phyloP scores from a whole-genome alignment of 2,888 invertebrate genomes.

The Cheilosia vernalis region DNA sequence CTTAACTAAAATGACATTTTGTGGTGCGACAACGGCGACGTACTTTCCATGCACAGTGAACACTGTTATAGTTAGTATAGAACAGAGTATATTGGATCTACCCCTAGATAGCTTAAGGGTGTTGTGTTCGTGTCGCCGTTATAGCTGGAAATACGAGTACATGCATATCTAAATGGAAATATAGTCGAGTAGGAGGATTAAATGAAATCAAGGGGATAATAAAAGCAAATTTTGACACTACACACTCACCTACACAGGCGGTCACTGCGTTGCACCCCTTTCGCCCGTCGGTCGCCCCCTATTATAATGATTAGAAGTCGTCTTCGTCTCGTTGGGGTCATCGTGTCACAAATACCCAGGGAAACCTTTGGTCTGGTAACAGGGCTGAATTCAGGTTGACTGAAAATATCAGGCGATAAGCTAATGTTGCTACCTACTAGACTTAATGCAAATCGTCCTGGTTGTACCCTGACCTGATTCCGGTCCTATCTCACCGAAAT shows the following conservation, averaged over 20 bases:
- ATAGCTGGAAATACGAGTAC: not conserved
- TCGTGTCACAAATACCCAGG: slow-evolving; percentile 15
- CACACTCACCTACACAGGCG: slow-evolving; percentile 31
- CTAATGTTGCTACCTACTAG: not conserved
- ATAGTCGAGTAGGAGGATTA: slow-evolving; percentile 6
- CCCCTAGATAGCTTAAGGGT: slow-evolving; percentile 63
- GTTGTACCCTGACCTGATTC: too few species aligned
- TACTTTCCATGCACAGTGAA: slow-evolving; percentile 17
- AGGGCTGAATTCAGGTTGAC: slow-evolving; percentile 16
- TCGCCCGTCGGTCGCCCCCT: not conserved
- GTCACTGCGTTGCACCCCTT: slow-evolving; percentile 16
- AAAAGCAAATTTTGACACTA: slow-evolving; percentile 43
- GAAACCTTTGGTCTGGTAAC: slow-evolving; percentile 18
- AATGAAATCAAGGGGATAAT: slow-evolving; percentile 44
- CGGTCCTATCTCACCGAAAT: too few species aligned
- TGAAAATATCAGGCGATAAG: not conserved
- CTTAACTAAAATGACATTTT: slow-evolving; percentile 58
- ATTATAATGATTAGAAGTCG: not conserved
- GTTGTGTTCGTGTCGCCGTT: slow-evolving; percentile 7
- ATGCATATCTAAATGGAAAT: slow-evolving; percentile 14
- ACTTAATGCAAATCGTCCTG: not conserved
- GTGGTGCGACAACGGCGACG: slow-evolving; percentile 29
- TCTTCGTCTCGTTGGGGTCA: slow-evolving; percentile 44
- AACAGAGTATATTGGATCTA: slow-evolving; percentile 41
- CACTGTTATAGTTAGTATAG: slow-evolving; percentile 7